phyloP scores from a whole-genome alignment of 2,797 vertebrate genomes.

The Eurystomus glaucurus region DNA sequence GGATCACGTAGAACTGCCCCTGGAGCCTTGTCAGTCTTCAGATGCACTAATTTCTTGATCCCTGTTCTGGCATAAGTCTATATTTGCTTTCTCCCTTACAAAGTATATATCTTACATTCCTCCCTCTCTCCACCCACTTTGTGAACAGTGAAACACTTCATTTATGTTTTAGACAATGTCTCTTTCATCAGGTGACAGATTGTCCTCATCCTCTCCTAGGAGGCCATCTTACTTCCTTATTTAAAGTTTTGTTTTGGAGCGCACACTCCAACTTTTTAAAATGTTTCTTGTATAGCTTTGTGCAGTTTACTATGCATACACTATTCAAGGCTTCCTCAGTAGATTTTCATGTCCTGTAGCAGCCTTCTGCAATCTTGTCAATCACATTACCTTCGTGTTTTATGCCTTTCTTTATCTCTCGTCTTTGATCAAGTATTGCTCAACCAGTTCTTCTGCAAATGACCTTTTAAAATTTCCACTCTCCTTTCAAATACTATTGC shows the following conservation, averaged over 20 bases:
- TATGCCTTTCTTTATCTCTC: background rate
- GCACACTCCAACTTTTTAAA: background rate
- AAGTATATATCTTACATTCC: slow-evolving; percentile 56
- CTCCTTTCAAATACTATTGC: background rate
- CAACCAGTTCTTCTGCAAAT: background rate
- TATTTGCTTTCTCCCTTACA: slow-evolving; percentile 55
- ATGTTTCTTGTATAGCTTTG: background rate
- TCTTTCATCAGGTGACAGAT: slow-evolving; percentile 43
- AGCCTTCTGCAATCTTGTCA: background rate
- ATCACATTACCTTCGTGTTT: background rate
- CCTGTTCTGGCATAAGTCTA: slow-evolving; percentile 43
- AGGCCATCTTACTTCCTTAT: background rate
- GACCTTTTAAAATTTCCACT: background rate
- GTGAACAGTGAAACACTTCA: slow-evolving; percentile 45
- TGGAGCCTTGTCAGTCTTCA: slow-evolving; percentile 45
- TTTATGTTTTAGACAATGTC: background rate
- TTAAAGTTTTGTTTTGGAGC: background rate
- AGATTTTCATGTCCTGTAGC: background rate
- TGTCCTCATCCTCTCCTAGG: slow-evolving; percentile 1
- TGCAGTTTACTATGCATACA: background rate
- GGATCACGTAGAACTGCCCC: slow-evolving; percentile 23
- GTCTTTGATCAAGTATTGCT: background rate
- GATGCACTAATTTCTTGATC: slow-evolving; percentile 55
- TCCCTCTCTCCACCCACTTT: background rate
- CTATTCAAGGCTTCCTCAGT: background rate